A percentile compares a stretch with the other conserved stretches of the same genome.
Conservation (phyloP, 2,113 vertebrate species). For the Carlito syrichta region DNA sequence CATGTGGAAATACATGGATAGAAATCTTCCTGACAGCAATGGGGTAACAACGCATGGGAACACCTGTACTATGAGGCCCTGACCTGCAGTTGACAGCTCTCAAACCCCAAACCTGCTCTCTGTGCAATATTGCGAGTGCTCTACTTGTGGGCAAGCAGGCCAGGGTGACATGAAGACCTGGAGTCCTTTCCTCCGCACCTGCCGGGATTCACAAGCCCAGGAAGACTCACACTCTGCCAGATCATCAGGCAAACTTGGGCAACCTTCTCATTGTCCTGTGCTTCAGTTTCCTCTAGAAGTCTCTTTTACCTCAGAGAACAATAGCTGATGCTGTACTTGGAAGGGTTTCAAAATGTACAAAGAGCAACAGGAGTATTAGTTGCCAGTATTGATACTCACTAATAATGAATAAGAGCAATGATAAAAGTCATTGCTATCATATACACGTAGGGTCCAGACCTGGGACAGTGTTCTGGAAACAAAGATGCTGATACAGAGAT, state of each 20-base stretch:
- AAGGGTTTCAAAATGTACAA: not conserved
- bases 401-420: no score
- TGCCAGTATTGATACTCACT: rapidly evolving
- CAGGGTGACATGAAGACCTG: rapidly evolving
- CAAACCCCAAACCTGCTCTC: not conserved
- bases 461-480: not conserved
- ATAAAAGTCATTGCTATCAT: not conserved
- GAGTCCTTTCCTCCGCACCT: no score
- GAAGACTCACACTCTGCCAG: rapidly evolving
- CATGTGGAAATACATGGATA: rapidly evolving
- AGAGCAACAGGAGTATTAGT: no score
- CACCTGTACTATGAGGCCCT: not conserved
- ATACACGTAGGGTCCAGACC: not conserved
- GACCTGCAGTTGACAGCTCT: rapidly evolving
- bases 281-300: not conserved
- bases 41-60: not conserved
- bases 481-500: rapidly evolving
- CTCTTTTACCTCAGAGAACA: no score
- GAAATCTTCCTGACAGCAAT: not conserved
- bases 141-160: not conserved
- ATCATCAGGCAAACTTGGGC: rapidly evolving
- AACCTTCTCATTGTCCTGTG: rapidly evolving
- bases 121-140: not conserved
- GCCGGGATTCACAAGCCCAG: rapidly evolving
- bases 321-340: not conserved